Evolutionary conservation across 1,140 invertebrate species (phyloP), one percentile per base, ranked within the genome.

Genomic region (Spodoptera litura): DNA sequence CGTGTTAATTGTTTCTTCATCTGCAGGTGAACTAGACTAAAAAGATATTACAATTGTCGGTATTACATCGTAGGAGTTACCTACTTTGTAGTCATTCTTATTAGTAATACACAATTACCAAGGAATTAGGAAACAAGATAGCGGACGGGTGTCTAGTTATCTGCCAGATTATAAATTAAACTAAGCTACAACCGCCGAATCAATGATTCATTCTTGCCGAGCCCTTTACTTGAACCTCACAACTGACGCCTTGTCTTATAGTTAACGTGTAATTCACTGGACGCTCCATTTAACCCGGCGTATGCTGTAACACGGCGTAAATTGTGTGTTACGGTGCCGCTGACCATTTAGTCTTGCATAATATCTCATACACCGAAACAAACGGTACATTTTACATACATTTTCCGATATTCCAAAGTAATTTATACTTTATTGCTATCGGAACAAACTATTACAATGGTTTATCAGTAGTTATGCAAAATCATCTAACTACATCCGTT

Each of bases 11-110:
- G 13, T 35, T 38, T 13, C 68, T 56, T 51, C 56, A n/a, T 66
- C 58, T 83, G 81, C 74, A 78, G 82, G 79, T 85, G 85, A 87
- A 91, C 86, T 86, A 89, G 87, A 86, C 83, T 85, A 85, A 81
- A 89, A 91, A 91, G 88, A 91, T 91, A 87, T 87, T 83, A 83
- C 61, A 49, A 38, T 62, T n/a, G 59, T 44, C 35, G 31, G 25
- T 35, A n/a, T n/a, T n/a, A 15, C 15, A 44, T 38, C 31, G 31
- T 13, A 38, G 35, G 9, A 9, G 9, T 44, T 44, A 10, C 38
- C 38, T 44, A 44, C 38, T 44, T 44, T 10, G 9, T 44, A 44
- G 5, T 44, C 38, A 8, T 55, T 15, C 53, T 55, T 55, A 55
- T 55, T 31, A 31, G 53, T 25, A 56, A 6, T 9, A 20, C 20